Evolutionary conservation across 2,113 vertebrate species (phyloP), one percentile per base, ranked within the genome.

Genomic region (Glaucidium brasilianum): DNA sequence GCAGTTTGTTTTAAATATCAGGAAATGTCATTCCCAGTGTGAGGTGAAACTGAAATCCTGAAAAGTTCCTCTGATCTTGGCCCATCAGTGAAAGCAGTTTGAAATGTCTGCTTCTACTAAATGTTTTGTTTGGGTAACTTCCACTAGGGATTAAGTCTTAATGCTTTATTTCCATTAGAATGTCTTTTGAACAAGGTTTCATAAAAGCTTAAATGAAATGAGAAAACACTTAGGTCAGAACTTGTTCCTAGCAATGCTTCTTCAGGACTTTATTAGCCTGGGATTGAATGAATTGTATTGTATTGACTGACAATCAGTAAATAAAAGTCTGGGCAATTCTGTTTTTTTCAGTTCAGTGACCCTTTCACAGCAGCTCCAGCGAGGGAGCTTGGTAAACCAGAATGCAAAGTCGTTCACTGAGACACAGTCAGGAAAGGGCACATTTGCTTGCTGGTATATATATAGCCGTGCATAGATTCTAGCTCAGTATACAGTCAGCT

Each of bases 91-190:
- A 93, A 93, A 94, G 90, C n/a, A 74, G 22, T 89, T 89, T 81
- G 85, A 92, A 96, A 92, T 39, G 20, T 75, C 79, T 88, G 68
- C 80, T 92, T 75, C 68, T 89, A 75, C 53, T n/a, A 82, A 63
- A 87, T 91, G 91, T 94, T 97, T 95, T 96, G 52, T 89, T 97
- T 95, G 91, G 88, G 76, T 81, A 96, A 72, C 43, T 96, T 94
- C 88, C 94, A 94, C 85, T 53, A 64, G 53, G 91, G 88, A 92
- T 96, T 96, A 93, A 68, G 69, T 50, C 71, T 67, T 90, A 90
- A 88, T 85, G 85, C 69, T 94, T 92, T 95, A 87, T 91, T 95
- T 94, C 92, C 88, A 96, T 96, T 97, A 96, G 73, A 85, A 89
- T 78, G 45, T 89, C 73, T 69, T 96, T 94, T 95, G 92, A 91